These are phyloP conservation scores for Galerucella nymphaeae DNA, from an alignment of 2,888 invertebrate species.

Conservation along the genomic window DNA sequence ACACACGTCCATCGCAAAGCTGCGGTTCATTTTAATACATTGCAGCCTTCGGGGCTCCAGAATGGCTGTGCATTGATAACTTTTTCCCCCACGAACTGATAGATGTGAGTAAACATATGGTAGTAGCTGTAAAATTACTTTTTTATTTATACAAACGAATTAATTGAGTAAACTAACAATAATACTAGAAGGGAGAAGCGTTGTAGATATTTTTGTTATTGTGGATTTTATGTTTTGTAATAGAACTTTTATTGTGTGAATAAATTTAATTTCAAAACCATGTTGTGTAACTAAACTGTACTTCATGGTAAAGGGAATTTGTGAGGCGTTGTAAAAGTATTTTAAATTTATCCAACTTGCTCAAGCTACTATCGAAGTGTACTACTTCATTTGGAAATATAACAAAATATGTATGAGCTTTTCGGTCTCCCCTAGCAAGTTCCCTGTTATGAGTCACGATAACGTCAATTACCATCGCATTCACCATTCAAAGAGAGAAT, in stretches of 20 bases:
- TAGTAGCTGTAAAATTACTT: background rate
- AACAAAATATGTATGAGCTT: background rate
- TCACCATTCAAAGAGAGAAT: constrained; percentile 23
- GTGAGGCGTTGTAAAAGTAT: too few species aligned
- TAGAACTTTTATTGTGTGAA: too few species aligned
- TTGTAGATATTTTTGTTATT: background rate
- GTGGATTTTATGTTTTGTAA: too few species aligned
- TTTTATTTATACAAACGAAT: background rate
- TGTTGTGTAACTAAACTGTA: too few species aligned
- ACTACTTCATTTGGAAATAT: background rate
- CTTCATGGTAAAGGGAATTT: too few species aligned
- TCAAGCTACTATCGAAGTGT: too few species aligned
- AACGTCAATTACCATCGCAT: constrained; percentile 20
- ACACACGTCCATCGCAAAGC: constrained; percentile 13
- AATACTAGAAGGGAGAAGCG: background rate
- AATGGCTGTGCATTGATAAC: constrained; percentile 7
- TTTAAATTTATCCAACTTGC: too few species aligned
- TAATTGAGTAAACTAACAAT: background rate
- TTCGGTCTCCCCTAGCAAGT: background rate
- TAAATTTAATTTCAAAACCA: too few species aligned
- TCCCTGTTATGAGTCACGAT: constrained; percentile 16
- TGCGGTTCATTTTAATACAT: constrained; percentile 7
- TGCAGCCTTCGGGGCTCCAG: background rate
- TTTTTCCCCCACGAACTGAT: background rate
- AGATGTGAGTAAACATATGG: constrained; percentile 1